Evolutionary conservation across 2,113 vertebrate genomes (phyloP), one percentile per base, ranked within the genome.

Genomic region (Xyliphius kryptos): DNA sequence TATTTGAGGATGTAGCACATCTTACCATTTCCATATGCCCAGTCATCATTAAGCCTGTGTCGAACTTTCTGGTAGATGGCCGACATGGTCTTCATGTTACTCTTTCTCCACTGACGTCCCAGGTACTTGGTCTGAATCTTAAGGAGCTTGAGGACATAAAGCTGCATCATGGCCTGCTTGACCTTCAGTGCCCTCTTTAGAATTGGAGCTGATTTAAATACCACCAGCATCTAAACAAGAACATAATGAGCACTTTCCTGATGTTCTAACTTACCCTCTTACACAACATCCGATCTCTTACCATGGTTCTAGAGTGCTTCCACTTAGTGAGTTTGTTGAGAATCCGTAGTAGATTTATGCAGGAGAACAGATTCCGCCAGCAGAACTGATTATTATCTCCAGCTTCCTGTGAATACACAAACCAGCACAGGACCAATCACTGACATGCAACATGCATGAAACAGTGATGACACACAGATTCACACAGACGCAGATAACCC

Each of bases 281-380:
- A n/a, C n/a, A n/a, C n/a, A n/a, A 43, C 14, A 57, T 50, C 11
- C 11, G 36, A 3, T 61, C 6, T 26, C 89, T 85, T 52, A 95
- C 95, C 95, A 98, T 98, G 0, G 95, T 98, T 77, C 95, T 88
- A 0, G 95, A 98, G 83, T 98, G 95, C 36, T 98, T 98, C 95
- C 95, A 98, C 74, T 98, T 98, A 77, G 95, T 98, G 75, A 98
- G 84, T 76, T 98, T 98, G 82, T 98, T 98, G 32, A 98, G 89
- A 68, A 94, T 87, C 76, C 95, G 85, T 74, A 98, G 82, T 60
- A 98, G 74, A 68, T 97, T 98, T 53, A 98, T 97, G 72, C 95
- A 98, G 52, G 95, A 97, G 77, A 98, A 98, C 40, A 98, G 78
- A 70, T 98, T 98, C 70, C 95, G 88, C 94, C 95, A 98, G 77